phyloP scores from a whole-genome alignment of 2,113 vertebrate species.

The Toxotes jaculatrix region DNA sequence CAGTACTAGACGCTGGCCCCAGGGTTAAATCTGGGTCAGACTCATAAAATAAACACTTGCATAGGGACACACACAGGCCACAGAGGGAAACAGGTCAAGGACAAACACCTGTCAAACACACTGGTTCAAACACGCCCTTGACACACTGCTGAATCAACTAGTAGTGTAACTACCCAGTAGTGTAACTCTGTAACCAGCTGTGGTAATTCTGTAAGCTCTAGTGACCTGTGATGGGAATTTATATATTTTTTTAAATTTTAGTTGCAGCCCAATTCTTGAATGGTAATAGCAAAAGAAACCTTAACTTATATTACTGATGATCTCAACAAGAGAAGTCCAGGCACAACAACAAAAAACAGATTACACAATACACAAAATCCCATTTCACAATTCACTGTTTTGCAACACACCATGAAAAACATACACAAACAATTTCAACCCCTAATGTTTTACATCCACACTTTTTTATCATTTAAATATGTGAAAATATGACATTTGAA shows the following conservation, averaged over 20 bases:
- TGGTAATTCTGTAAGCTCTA: too few species aligned
- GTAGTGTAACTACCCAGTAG: neutral
- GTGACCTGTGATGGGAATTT: too few species aligned
- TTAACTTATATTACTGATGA: neutral
- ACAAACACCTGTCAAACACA: neutral
- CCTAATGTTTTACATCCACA: neutral
- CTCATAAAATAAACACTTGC: conserved; percentile 49
- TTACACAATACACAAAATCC: neutral
- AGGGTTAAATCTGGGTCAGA: conserved; percentile 52
- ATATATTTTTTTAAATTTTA: too few species aligned
- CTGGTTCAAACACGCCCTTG: neutral
- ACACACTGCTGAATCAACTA: neutral
- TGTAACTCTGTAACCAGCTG: neutral
- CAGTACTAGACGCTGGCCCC: neutral
- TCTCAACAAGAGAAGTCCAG: neutral
- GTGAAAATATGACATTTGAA: neutral
- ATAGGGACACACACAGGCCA: conserved; percentile 14
- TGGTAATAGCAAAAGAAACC: too few species aligned
- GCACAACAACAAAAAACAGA: neutral
- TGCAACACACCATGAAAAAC: neutral
- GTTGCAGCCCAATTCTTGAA: too few species aligned
- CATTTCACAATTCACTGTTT: conserved; percentile 7
- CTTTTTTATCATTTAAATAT: neutral
- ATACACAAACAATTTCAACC: neutral
- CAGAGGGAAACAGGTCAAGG: conserved; percentile 5